These are phyloP conservation scores for Sebastes trivittatus DNA, from an alignment of 2,797 vertebrate genomes.

Conservation along the genomic window DNA sequence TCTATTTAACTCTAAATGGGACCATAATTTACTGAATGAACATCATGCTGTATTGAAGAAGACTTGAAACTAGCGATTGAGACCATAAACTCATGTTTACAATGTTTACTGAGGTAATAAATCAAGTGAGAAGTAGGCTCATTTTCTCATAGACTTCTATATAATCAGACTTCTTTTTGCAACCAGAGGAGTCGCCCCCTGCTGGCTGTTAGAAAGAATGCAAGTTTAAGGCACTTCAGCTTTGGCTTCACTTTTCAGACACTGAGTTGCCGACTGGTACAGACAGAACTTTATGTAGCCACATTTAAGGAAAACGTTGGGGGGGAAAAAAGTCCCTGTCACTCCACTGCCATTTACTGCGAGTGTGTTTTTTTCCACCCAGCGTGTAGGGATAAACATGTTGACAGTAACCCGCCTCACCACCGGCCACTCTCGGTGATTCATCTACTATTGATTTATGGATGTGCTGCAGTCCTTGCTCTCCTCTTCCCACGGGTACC, in stretches of 20 bases:
- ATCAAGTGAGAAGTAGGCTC: too few relatives aligned
- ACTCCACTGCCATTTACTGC: background rate
- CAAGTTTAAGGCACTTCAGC: too few relatives aligned
- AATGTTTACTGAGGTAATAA: too few relatives aligned
- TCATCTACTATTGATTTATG: slow-evolving; percentile 65
- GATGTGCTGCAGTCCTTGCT: slow-evolving; percentile 13
- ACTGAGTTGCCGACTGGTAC: background rate
- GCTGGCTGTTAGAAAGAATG: too few relatives aligned
- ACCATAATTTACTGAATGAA: too few relatives aligned
- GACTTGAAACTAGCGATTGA: too few relatives aligned
- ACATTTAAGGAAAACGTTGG: background rate
- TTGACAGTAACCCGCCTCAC: slow-evolving; percentile 49
- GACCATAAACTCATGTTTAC: too few relatives aligned
- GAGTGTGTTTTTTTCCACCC: background rate
- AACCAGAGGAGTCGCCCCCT: too few relatives aligned
- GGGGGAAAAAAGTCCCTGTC: background rate
- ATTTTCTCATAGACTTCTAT: too few relatives aligned
- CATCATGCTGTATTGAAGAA: too few relatives aligned
- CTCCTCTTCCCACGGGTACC: slow-evolving; percentile 61
- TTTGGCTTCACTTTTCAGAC: too few relatives aligned
- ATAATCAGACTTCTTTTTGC: rapidly evolving
- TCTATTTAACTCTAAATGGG: too few relatives aligned
- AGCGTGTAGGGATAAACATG: slow-evolving; percentile 41
- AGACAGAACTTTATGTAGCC: background rate
- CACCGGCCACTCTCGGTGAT: slow-evolving; percentile 30